These are phyloP conservation scores for Ginglymostoma cirratum DNA, from an alignment of 2,113 vertebrate species.

Conservation along the genomic window DNA sequence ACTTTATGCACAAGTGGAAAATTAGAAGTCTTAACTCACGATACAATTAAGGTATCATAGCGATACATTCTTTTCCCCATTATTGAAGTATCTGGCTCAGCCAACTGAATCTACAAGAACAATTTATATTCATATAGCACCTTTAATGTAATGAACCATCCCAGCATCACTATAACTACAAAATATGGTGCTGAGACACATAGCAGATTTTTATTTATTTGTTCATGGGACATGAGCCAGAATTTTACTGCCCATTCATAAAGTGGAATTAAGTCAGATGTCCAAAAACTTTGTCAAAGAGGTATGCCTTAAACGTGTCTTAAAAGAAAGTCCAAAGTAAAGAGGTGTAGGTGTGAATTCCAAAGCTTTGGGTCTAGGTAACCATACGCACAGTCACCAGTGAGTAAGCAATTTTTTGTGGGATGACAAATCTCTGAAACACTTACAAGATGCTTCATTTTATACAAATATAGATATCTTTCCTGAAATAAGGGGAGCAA, in stretches of 20 bases:
- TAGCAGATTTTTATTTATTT: neutral
- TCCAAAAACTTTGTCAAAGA: neutral
- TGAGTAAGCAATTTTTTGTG: neutral
- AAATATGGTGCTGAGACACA: neutral
- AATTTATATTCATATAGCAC: neutral
- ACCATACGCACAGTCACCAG: neutral
- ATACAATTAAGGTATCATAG: too few relatives aligned
- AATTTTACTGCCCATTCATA: too few relatives aligned
- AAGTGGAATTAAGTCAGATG: neutral
- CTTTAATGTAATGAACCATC: neutral
- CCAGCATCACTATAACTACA: neutral
- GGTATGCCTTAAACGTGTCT: neutral
- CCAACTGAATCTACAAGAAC: neutral
- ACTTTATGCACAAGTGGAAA: too few relatives aligned
- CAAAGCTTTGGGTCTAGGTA: neutral
- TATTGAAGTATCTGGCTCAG: neutral
- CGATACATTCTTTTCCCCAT: too few relatives aligned
- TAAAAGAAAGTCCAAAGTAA: neutral
- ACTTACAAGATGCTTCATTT: too few relatives aligned
- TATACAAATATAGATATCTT: too few relatives aligned
- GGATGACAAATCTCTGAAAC: neutral
- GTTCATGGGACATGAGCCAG: too few relatives aligned
- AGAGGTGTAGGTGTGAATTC: too few relatives aligned
- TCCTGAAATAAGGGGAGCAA: too few relatives aligned
- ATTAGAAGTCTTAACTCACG: too few relatives aligned